These are phyloP conservation scores for Pterocles burchelli DNA, from an alignment of 2,113 vertebrate species.

Conservation along the genomic window DNA sequence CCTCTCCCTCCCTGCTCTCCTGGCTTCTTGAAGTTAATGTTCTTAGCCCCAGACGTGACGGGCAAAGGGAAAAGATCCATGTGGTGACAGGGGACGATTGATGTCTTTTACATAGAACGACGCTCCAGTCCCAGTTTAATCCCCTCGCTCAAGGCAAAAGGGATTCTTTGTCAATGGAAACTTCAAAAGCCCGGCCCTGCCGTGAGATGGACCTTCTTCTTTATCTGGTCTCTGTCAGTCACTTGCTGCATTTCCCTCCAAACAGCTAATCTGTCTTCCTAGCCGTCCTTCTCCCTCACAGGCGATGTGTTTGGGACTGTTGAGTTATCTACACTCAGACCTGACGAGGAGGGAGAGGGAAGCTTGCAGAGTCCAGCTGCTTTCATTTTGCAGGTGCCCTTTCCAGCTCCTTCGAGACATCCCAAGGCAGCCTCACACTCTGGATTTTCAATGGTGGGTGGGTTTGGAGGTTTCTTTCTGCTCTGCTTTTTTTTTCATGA, in stretches of 20 bases:
- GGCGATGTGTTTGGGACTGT: background rate
- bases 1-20: conserved; percentile 48
- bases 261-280: conserved; percentile 67
- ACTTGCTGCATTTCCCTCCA: conserved; percentile 48
- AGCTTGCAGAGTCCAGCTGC: background rate
- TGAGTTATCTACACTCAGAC: conserved; percentile 35
- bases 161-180: conserved; percentile 74
- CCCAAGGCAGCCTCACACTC: background rate
- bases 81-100: conserved; percentile 65
- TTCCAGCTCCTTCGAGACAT: background rate
- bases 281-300: background rate
- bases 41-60: conserved; percentile 49
- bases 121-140: conserved; percentile 66
- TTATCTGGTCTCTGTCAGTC: conserved; percentile 69
- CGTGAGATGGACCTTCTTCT: conserved; percentile 53
- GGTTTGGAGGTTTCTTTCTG: background rate
- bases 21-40: conserved; percentile 71
- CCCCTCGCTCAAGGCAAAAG: conserved; percentile 69
- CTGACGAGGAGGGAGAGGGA: background rate
- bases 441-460: background rate
- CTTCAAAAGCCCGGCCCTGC: conserved; percentile 64
- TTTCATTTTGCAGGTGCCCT: background rate
- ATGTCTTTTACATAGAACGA: conserved; percentile 67
- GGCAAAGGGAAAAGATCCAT: conserved; percentile 62
- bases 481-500: background rate